A percentile compares a stretch with the other conserved stretches of the same genome.
Evolutionary conservation across 2,797 vertebrate species (phyloP).

Genomic region (Masticophis lateralis): DNA sequence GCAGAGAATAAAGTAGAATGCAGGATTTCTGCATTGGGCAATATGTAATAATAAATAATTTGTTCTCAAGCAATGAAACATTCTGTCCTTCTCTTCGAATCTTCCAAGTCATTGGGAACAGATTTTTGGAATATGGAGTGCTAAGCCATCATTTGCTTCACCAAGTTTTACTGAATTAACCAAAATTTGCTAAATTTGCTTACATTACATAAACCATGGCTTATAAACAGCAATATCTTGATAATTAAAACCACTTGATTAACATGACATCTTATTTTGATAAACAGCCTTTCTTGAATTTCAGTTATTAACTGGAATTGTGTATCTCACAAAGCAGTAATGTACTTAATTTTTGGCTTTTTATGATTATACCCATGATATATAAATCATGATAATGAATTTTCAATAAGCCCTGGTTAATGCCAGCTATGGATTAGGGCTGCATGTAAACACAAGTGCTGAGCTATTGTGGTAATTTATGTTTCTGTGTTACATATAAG

Average conservation of each 20-base stretch:
- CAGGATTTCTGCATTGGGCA: background rate
- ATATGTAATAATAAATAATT: background rate
- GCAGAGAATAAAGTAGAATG: background rate
- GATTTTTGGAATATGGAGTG: background rate
- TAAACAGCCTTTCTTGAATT: background rate
- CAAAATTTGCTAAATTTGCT: background rate
- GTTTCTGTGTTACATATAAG: background rate
- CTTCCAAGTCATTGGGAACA: background rate
- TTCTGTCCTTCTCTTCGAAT: background rate
- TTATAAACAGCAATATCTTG: background rate
- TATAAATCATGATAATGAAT: background rate
- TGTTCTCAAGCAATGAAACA: background rate
- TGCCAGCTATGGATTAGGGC: background rate
- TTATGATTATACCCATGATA: background rate
- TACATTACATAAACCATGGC: background rate
- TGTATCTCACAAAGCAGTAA: background rate
- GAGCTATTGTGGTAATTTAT: background rate
- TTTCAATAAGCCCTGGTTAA: background rate
- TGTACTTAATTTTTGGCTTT: background rate
- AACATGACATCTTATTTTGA: background rate
- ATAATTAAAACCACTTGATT: background rate
- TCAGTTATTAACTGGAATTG: background rate
- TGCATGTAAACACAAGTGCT: background rate
- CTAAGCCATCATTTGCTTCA: background rate
- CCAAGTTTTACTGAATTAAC: background rate